Evolutionary conservation across 2,797 vertebrate species (phyloP).

Genomic region (Manis crassicaudata): DNA sequence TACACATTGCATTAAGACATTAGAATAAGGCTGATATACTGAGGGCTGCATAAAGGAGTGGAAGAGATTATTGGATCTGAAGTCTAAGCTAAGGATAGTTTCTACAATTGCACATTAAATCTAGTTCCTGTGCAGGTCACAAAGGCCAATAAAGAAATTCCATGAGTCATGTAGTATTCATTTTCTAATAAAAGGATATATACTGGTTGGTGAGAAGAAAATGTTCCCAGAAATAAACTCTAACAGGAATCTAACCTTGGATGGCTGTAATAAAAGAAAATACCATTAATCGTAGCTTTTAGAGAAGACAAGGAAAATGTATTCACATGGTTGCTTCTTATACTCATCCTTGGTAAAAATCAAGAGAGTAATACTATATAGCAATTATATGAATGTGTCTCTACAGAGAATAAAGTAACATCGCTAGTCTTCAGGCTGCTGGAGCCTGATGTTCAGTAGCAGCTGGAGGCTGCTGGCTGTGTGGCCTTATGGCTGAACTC

Average conservation of each 20-base stretch:
- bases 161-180: slow-evolving; percentile 74
- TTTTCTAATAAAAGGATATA: slow-evolving; percentile 75
- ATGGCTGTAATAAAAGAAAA: slow-evolving; percentile 68
- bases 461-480: not conserved
- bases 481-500: not conserved
- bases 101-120: slow-evolving; percentile 65
- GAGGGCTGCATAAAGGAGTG: not conserved
- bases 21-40: slow-evolving; percentile 53
- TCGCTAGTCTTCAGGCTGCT: not conserved
- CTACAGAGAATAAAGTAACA: not conserved
- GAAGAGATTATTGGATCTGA: slow-evolving; percentile 46
- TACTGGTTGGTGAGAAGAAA: slow-evolving; percentile 58
- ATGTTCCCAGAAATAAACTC: slow-evolving; percentile 73
- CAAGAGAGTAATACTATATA: slow-evolving; percentile 20
- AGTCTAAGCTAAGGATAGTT: slow-evolving; percentile 61
- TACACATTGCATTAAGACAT: slow-evolving; percentile 1
- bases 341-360: slow-evolving; percentile 24
- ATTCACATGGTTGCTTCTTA: slow-evolving; percentile 49
- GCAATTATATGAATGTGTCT: not conserved
- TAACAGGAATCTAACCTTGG: slow-evolving; percentile 39
- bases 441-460: not conserved
- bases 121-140: slow-evolving; percentile 71
- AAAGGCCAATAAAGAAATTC: slow-evolving; percentile 71
- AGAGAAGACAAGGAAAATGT: slow-evolving; percentile 53
- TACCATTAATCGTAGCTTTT: slow-evolving; percentile 51